Evolutionary conservation across 2,797 vertebrate genomes (phyloP).

Genomic region (Melanotaenia parkinsoni): DNA sequence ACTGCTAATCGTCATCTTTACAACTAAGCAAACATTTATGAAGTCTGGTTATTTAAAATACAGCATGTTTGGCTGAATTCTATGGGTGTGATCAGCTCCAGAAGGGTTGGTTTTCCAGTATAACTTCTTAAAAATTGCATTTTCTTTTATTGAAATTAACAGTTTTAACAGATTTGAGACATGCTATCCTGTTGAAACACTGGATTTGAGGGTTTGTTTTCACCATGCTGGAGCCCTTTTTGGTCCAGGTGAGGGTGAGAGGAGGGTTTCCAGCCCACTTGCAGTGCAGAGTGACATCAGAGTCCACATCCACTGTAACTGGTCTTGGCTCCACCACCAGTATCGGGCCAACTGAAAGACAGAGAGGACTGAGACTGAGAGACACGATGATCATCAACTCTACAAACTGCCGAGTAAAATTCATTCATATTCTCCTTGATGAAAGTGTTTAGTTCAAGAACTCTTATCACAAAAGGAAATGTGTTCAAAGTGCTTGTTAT

Average conservation of each 20-base stretch:
- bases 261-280: conserved; percentile 96
- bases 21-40: conserved; percentile 63
- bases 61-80: not conserved
- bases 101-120: not conserved
- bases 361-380: not conserved
- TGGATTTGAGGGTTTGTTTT: conserved; percentile 22
- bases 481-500: not conserved
- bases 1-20: conserved; percentile 46
- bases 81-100: not conserved
- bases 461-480: not conserved
- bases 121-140: not conserved
- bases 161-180: not conserved
- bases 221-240: conserved; percentile 97
- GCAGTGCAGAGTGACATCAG: conserved; percentile 92
- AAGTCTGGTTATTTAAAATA: conserved; percentile 37
- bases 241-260: conserved; percentile 96
- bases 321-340: conserved; percentile 93
- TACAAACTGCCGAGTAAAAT: not conserved
- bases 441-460: not conserved
- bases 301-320: conserved; percentile 89
- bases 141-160: not conserved
- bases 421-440: not conserved
- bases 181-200: not conserved
- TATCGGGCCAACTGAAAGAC: conserved; percentile 88
- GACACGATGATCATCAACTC: not conserved